Evolutionary conservation across 2,113 vertebrate genomes (phyloP).

Genomic region (Talpa occidentalis): DNA sequence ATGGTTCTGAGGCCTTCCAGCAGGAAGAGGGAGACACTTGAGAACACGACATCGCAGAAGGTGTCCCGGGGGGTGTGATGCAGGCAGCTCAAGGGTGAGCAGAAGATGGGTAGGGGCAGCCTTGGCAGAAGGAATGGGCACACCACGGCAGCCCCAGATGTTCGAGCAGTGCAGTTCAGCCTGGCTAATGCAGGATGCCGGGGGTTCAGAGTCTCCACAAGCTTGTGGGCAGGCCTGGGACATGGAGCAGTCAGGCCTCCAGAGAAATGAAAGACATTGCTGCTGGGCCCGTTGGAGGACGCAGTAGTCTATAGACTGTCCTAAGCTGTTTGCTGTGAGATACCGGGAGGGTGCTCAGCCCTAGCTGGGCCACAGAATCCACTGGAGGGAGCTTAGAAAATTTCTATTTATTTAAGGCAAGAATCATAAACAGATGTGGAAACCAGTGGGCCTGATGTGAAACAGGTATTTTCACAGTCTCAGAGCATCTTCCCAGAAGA

Average conservation of each 20-base stretch:
- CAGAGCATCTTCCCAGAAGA: neutral
- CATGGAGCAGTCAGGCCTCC: neutral
- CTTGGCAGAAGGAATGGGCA: neutral
- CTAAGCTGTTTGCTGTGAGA: neutral
- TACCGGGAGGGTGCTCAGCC: neutral
- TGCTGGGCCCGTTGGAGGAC: neutral
- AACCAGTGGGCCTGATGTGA: neutral
- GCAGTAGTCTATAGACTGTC: no score
- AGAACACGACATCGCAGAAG: neutral
- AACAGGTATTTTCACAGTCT: neutral
- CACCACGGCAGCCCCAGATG: neutral
- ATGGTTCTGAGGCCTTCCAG: neutral
- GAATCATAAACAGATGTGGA: neutral
- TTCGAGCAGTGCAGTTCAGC: neutral
- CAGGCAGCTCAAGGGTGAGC: neutral
- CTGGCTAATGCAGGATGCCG: fast-evolving
- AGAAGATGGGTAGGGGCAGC: neutral
- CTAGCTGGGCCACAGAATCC: neutral
- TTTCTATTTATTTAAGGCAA: neutral
- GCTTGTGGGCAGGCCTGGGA: neutral
- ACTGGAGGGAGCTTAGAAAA: neutral
- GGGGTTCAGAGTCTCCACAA: neutral
- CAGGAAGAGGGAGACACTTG: neutral
- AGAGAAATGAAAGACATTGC: neutral
- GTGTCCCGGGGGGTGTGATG: neutral